Evolutionary conservation across 1,140 invertebrate genomes (phyloP), one percentile per base, ranked within the genome.

Genomic region (Pseudomyrmex pallidus): DNA sequence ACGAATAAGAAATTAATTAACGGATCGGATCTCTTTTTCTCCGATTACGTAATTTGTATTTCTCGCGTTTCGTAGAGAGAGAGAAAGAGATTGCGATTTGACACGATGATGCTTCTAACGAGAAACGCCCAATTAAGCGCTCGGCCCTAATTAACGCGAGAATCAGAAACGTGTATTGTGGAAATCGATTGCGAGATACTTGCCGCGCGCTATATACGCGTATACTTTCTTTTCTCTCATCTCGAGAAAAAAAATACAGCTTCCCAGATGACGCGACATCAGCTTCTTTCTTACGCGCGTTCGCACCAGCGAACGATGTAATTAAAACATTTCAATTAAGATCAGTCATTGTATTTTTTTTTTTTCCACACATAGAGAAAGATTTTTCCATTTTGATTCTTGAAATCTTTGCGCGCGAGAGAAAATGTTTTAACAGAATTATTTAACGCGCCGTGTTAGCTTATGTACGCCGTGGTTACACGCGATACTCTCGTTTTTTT

Each of bases 281-380:
- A 62, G 63, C 54, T 62, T 1, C 15, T 50, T 64, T 72, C 17
- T 50, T 59, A 63, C 13, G 78, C 46, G 68, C 46, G 52, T 54
- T 4, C 48, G 12, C 46, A 25, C 17, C 48, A 35, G 54, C 12
- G 15, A 72, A 35, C 22, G 44, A 61, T 44, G 17, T 87, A 87
- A 88, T 88, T 88, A 85, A 88, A 87, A 46, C 68, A 44, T 88
- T 85, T 88, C 87, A 88, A 88, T 88, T 88, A 88, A 76, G 77
- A 88, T 87, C 66, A 83, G 68, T 57, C 68, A 85, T 87, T 87
- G 86, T 87, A 52, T 3, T 56, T 63, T 25, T 46, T 35, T 35
- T 4, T 35, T 35, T 35, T 35, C n/a, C 22, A 8, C 46, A 68
- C 20, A 87, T 88, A 46, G 76, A 76, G 83, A 73, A 82, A 82